Base-by-base conservation (phyloP, 2,797 vertebrate species). In the Basileuterus tristriatus region DNA sequence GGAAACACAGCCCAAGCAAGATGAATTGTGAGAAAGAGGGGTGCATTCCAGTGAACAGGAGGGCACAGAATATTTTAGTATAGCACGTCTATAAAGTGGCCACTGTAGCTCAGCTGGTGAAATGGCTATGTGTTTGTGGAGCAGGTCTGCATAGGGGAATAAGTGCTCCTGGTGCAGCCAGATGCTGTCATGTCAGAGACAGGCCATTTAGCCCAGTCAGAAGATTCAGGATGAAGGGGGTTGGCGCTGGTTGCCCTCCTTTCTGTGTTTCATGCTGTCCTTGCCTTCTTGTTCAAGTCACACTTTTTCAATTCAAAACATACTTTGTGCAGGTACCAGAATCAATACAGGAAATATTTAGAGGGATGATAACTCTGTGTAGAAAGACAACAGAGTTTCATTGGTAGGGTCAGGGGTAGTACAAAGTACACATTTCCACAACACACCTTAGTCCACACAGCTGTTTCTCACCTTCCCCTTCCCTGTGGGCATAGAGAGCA, bases 191-290 rank as follows among this genome's bases (percentile, higher is more conserved):
- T 5, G 5, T 30, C 14, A 21, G 53, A 46, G 69, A 27, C 55
- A 65, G 30, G 9, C 4, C 26, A 12, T 39, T 60, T 41, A 55
- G 9, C 27, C 27, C 7, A 1, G 16, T 29, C 55, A 41, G 56
- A 62, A 53, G 43, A n/a, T 44, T 91, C 34, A 16, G 43, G 37
- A 76, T 37, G 44, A 63, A 83, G 39, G 60, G 20, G 4, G 2
- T n/a, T 1, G 5, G 23, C 17, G 9, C 0, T 2, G 8, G 24
- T 83, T 82, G n/a, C 34, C 17, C 49, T 75, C 7, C 2, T 0
- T 60, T 56, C 12, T 1, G 1, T 29, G 32, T 32, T 92, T 67
- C 24, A 8, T 1, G 6, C 13, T 86, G 15, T 50, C 68, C 62
- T 78, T 10, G 4, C 34, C 44, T 76, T 64, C 43, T 72, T 2